phyloP scores from a whole-genome alignment of 1,140 invertebrate genomes.

The Aphelinus certus region DNA sequence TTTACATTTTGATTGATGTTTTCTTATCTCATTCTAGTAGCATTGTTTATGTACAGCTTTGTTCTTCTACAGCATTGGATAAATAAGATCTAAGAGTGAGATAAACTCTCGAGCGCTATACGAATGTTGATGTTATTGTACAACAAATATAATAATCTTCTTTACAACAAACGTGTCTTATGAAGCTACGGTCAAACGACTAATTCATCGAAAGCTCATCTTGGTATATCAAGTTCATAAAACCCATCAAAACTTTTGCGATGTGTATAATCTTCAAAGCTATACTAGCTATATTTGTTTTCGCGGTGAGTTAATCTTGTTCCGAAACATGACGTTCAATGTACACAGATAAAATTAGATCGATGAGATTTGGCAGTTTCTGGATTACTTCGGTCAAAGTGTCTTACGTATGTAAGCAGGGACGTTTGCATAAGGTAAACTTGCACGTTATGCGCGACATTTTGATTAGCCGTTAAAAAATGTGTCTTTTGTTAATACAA shows the following conservation, averaged over 20 bases:
- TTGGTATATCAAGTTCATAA: constrained; percentile 44
- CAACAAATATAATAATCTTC: too few species aligned
- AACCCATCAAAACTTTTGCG: constrained; percentile 21
- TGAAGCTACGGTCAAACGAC: constrained; percentile 43
- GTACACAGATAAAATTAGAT: constrained; percentile 41
- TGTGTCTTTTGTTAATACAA: too few species aligned
- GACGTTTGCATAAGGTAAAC: background rate
- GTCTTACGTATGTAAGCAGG: background rate
- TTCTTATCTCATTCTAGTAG: too few species aligned
- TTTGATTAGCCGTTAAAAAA: too few species aligned
- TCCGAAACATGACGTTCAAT: constrained; percentile 35
- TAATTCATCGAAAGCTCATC: constrained; percentile 17
- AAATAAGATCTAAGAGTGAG: too few species aligned
- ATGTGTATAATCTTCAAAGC: constrained; percentile 17
- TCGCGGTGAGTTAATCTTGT: constrained; percentile 45
- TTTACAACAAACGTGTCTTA: constrained; percentile 33
- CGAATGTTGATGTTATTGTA: background rate
- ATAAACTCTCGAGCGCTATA: background rate
- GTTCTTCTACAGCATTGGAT: too few species aligned
- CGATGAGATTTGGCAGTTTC: constrained; percentile 39
- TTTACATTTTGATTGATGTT: too few species aligned
- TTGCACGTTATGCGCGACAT: too few species aligned
- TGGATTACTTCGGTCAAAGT: constrained; percentile 38
- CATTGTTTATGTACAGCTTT: too few species aligned
- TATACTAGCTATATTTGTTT: constrained; percentile 41